Evolutionary conservation across 2,888 invertebrate species (phyloP), one percentile per base, ranked within the genome.

Genomic region (Diplolepis rosae): DNA sequence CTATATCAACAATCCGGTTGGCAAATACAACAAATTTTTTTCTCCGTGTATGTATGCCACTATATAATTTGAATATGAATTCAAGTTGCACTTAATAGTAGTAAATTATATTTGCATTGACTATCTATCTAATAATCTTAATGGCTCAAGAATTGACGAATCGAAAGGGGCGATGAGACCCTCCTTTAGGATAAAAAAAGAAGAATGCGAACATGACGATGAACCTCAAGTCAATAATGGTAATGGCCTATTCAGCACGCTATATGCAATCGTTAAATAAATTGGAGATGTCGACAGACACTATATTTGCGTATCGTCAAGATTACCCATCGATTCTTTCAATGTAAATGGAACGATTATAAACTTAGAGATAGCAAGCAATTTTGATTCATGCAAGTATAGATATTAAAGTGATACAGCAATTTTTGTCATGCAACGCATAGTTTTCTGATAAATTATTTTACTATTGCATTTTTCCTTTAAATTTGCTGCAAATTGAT

Each of bases 91-190:
- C 28, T 15, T 22, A 24, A 22, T n/a, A 39, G 39, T 39, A 54
- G 32, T n/a, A 35, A 61, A 61, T 56, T 56, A 39, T 35, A 24
- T 4, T 61, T 61, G 35, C 70, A 69, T 73, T 42, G 71, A 67
- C 68, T 76, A 73, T 75, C 78, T 74, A 78, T 80, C 76, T 79
- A 82, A 80, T 81, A 79, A 74, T 74, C 70, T 75, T 79, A 79
- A 80, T 80, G 76, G 77, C 72, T 24, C 39, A 71, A 54, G 27
- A 15, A 30, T 69, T 72, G 74, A 72, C 72, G 70, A 61, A 42
- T 28, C n/a, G 50, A 32, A 32, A 24, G 7, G 42, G 30, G 56
- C 52, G 68, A 28, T 45, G 66, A 48, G 65, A 32, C 32, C 18
- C 24, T 45, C 68, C 30, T 18, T 65, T 50, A 50, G n/a, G n/a